Evolutionary conservation across 2,113 vertebrate species (phyloP), one percentile per base, ranked within the genome.

Genomic region (Callospermophilus lateralis): DNA sequence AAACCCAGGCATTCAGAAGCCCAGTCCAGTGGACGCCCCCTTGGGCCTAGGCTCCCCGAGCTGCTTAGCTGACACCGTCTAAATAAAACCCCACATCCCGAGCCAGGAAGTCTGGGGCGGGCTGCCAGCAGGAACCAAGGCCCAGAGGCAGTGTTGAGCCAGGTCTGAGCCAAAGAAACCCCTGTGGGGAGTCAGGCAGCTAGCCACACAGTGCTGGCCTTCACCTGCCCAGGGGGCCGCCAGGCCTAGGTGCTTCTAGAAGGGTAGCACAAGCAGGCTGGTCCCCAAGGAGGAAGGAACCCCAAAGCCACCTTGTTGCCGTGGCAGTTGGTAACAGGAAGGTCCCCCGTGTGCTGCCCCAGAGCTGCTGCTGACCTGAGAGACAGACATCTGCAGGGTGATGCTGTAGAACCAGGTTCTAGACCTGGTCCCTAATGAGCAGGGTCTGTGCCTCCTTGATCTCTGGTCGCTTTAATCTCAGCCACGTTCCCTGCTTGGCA

Each of bases 31-130:
- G 79, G 96, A 92, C 94, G 81, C 98, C 98, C 97, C 90, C 98
- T 97, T 45, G 24, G 93, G 97, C 97, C 98, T 92, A 93, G 79
- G 92, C 58, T 77, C 98, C 97, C 96, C 84, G 98, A 96, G 97
- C 98, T 96, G 98, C 98, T 98, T 95, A 97, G 98, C 93, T 97
- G 98, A 98, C 98, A 95, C 96, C 17, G 28, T 94, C 98, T 98
- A 97, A 98, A 98, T 97, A 97, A 97, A 98, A 98, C 96, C 97
- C 98, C 93, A 84, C 84, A 90, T 97, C 96, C 97, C 70, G 48
- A 98, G 98, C 98, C 98, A 98, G 90, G 90, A 95, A 94, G 98
- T 98, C 98, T 97, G 76, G 94, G 98, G 98, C 97, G 53, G 97
- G 96, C 97, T 97, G 98, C 98, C 98, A 98, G 95, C 84, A 53